phyloP scores from a whole-genome alignment of 2,797 vertebrate species.

The Linurgus olivaceus region DNA sequence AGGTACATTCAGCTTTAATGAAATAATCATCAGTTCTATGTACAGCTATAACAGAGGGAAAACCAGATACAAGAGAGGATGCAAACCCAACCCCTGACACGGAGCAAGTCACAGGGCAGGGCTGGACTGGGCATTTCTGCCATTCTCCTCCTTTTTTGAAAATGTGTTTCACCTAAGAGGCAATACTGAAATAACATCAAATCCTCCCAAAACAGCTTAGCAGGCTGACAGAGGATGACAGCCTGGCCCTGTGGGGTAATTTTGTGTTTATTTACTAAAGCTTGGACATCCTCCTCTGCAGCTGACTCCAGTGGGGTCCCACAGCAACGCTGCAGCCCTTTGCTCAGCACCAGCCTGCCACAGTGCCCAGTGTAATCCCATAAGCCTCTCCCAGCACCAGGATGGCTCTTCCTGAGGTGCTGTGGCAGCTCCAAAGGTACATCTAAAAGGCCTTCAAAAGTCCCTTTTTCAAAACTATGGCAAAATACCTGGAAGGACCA shows the following conservation, averaged over 20 bases:
- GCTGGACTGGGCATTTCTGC: not conserved
- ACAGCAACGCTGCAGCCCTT: not conserved
- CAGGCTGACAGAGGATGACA: not conserved
- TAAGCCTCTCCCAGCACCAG: not conserved
- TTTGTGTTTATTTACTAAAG: not conserved
- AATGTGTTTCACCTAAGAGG: accelerated
- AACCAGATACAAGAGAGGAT: not conserved
- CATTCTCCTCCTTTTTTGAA: not conserved
- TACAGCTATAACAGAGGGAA: not conserved
- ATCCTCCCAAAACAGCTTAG: not conserved
- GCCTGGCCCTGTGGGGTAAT: not conserved
- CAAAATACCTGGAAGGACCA: slow-evolving; percentile 25
- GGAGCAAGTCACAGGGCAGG: not conserved
- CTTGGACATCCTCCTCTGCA: not conserved
- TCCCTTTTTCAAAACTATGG: slow-evolving; percentile 26
- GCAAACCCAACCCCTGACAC: not conserved
- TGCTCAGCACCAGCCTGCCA: not conserved
- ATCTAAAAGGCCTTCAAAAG: not conserved
- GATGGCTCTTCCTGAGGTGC: not conserved
- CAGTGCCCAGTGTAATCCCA: not conserved
- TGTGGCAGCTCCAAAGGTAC: not conserved
- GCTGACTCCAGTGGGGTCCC: not conserved
- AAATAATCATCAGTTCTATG: not conserved
- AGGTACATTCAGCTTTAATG: slow-evolving; percentile 45
- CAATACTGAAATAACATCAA: not conserved